phyloP scores from a whole-genome alignment of 2,113 vertebrate genomes.

The Notothenia rossii region DNA sequence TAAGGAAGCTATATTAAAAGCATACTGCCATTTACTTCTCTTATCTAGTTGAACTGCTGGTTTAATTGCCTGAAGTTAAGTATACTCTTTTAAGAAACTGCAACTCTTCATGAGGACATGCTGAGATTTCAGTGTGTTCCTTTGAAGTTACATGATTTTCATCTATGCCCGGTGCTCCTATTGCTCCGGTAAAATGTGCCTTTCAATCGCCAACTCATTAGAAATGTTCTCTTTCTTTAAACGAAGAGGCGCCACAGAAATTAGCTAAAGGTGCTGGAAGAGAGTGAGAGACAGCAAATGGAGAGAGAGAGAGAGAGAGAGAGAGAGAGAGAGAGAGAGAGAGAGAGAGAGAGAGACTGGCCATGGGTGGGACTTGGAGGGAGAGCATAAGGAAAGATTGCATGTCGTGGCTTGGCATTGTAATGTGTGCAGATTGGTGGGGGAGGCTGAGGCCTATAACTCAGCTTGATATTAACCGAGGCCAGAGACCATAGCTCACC shows the following conservation, averaged over 20 bases:
- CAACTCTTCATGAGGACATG: too few species aligned
- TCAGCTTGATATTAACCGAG: conserved; percentile 67
- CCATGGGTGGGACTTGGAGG: conserved; percentile 1
- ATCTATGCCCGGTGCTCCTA: conserved; percentile 19
- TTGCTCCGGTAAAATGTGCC: conserved; percentile 1
- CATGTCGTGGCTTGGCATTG: conserved; percentile 58
- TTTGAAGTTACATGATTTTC: background rate
- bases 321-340: background rate
- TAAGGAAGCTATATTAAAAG: too few species aligned
- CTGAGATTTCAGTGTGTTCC: too few species aligned
- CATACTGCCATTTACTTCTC: too few species aligned
- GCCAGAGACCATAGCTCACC: conserved; percentile 69
- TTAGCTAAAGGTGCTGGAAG: background rate
- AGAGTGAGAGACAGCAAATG: background rate
- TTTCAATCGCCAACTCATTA: conserved; percentile 12
- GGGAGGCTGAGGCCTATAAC: conserved; percentile 62
- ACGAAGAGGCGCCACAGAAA: conserved; percentile 7
- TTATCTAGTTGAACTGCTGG: too few species aligned
- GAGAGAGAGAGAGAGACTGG: background rate
- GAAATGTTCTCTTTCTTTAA: conserved; percentile 12
- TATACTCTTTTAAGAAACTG: too few species aligned
- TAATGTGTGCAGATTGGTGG: conserved; percentile 72
- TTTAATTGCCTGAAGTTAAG: too few species aligned
- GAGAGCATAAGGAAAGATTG: conserved; percentile 55
- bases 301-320: background rate